These are phyloP conservation scores for Dicaeum eximium DNA, from an alignment of 2,113 vertebrate species.

Conservation along the genomic window DNA sequence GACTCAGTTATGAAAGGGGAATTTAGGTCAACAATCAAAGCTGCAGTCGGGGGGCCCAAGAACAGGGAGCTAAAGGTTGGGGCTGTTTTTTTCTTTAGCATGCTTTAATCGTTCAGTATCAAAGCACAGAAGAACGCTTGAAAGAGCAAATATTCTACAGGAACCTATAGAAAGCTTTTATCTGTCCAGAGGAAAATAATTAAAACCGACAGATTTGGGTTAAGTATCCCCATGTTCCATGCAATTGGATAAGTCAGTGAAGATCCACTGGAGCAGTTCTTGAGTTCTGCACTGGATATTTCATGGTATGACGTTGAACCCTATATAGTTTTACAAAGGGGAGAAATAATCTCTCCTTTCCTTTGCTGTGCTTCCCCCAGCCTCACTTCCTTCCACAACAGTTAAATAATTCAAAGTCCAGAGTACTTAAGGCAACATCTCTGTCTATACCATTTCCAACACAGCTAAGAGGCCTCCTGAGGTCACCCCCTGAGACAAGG, in stretches of 20 bases:
- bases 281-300: slow-evolving; percentile 50
- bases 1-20: slow-evolving; percentile 70
- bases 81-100: slow-evolving; percentile 59
- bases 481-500: neutral
- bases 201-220: slow-evolving; percentile 81
- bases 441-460: slow-evolving; percentile 6
- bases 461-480: slow-evolving; percentile 21
- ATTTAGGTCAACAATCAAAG: slow-evolving; percentile 80
- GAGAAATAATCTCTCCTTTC: neutral
- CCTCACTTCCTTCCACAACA: slow-evolving; percentile 22
- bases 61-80: slow-evolving; percentile 73
- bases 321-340: neutral
- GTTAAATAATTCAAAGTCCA: slow-evolving; percentile 50
- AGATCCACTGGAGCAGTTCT: slow-evolving; percentile 63
- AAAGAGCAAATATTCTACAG: slow-evolving; percentile 78
- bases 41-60: slow-evolving; percentile 70
- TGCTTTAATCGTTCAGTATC: slow-evolving; percentile 78
- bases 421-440: slow-evolving; percentile 14
- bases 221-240: slow-evolving; percentile 74
- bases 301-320: slow-evolving; percentile 31
- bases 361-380: neutral
- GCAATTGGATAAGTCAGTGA: slow-evolving; percentile 60
- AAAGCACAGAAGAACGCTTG: slow-evolving; percentile 76
- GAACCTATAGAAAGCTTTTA: slow-evolving; percentile 82
- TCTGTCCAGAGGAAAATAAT: slow-evolving; percentile 78